A percentile compares a stretch with the other conserved stretches of the same genome.
These are phyloP conservation scores for Laticauda laticaudata DNA, from an alignment of 2,113 vertebrate genomes.

Conservation along the genomic window DNA sequence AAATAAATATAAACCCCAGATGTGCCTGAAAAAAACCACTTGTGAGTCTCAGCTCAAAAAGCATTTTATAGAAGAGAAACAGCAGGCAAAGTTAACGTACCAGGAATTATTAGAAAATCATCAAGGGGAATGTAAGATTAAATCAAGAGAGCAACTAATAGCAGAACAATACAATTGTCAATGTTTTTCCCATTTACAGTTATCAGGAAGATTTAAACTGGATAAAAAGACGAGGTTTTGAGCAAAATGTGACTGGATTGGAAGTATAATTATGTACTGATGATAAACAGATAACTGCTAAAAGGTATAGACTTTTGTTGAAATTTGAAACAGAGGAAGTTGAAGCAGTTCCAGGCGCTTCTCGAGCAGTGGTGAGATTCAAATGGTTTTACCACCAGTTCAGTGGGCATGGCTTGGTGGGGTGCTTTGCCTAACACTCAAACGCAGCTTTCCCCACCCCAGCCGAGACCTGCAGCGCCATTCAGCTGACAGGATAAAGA, in stretches of 20 bases:
- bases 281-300: neutral
- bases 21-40: neutral
- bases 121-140: neutral
- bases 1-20: neutral
- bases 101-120: neutral
- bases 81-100: neutral
- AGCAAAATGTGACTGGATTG: neutral
- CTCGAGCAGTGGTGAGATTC: neutral
- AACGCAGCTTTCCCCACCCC: too few relatives aligned
- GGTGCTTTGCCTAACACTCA: too few relatives aligned
- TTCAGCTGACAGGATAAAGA: too few relatives aligned
- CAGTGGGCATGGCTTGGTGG: too few relatives aligned
- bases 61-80: neutral
- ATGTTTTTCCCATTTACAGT: neutral
- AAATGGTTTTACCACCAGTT: too few relatives aligned
- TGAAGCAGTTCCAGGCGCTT: neutral
- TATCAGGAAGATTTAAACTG: neutral
- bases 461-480: too few relatives aligned
- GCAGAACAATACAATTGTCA: neutral
- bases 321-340: neutral
- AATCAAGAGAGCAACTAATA: neutral
- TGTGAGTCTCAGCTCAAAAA: neutral
- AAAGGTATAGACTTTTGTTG: neutral
- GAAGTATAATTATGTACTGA: neutral
- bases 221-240: neutral